Base-by-base conservation (phyloP, 2,888 invertebrate species). In the Hybos culiciformis region DNA sequence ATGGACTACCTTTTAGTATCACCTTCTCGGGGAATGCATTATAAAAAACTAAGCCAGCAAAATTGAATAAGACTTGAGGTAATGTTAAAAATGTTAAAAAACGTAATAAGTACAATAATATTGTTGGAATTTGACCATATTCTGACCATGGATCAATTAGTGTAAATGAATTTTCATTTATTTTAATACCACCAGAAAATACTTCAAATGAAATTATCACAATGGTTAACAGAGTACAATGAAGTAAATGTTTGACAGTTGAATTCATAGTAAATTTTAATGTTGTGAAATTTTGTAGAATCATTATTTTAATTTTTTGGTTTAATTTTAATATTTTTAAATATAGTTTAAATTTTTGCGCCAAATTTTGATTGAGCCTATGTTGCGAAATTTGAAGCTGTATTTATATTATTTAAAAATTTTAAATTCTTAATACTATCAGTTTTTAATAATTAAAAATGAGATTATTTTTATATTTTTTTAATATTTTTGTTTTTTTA, bases 21-120 rank as follows among this genome's bases (percentile, higher is more conserved):
- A 91, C 85, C 69, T 87, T 88, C 53, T 92, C 91, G 41, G 92
- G 90, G 64, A 96, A 96, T 50, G 92, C 88, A 70, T 94, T 94
- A 66, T 90, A 94, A 51, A 88, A 72, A 44, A 83, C 77, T 48
- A 94, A 68, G 37, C 93, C 92, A 51, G 82, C 73, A 65, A 90
- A 87, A 52, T 66, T 66, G 63, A 88, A 88, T 40, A 92, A 57
- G 50, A 87, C 86, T 72, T 91, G 88, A 18, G 92, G 92, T 60
- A 92, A 70, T 43, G 91, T 86, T 42, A 92, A 73, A 58, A 92
- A 77, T 42, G 88, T 85, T 39, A 91, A 70, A 47, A 83, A 74
- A 53, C 91, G 74, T 52, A 92, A 62, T 45, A 81, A 60, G 63
- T 92, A 92, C 49, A 92, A 72, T 49, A 79, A 67, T 48, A 80